phyloP scores from a whole-genome alignment of 2,113 vertebrate species.

The Urocolius indicus region DNA sequence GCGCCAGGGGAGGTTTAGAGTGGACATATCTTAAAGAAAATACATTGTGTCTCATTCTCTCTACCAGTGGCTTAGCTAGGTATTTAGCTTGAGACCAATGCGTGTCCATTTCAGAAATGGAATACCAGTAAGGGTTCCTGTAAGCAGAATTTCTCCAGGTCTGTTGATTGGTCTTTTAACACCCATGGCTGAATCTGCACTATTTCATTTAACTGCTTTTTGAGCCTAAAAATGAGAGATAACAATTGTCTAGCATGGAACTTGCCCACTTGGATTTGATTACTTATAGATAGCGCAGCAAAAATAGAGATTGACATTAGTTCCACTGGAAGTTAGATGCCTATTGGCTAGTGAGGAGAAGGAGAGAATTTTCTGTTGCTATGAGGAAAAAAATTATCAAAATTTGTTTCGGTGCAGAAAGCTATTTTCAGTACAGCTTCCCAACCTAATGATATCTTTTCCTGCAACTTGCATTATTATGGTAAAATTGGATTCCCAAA shows the following conservation, averaged over 20 bases:
- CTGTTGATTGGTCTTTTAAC: background rate
- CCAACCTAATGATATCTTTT: background rate
- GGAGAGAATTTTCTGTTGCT: background rate
- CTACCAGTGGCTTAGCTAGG: background rate
- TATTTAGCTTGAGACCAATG: background rate
- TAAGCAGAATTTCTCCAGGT: background rate
- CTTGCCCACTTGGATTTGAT: background rate
- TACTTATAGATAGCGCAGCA: background rate
- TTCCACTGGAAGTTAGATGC: background rate
- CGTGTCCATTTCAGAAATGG: background rate
- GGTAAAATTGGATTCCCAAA: conserved; percentile 1
- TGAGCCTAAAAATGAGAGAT: background rate
- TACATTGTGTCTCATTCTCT: background rate
- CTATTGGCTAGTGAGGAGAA: background rate
- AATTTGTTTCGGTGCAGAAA: background rate
- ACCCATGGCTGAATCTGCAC: background rate
- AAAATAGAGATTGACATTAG: background rate
- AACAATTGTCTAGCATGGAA: background rate
- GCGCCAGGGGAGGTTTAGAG: no score
- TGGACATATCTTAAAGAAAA: background rate
- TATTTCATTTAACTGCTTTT: background rate
- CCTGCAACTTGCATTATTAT: background rate
- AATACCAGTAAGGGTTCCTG: background rate
- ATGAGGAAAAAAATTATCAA: background rate
- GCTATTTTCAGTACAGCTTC: background rate